Percentiles rank a stretch among this genome's conserved stretches.
Evolutionary conservation across 2,113 vertebrate species (phyloP).

Genomic region (Sphaerodactylus townsendi): DNA sequence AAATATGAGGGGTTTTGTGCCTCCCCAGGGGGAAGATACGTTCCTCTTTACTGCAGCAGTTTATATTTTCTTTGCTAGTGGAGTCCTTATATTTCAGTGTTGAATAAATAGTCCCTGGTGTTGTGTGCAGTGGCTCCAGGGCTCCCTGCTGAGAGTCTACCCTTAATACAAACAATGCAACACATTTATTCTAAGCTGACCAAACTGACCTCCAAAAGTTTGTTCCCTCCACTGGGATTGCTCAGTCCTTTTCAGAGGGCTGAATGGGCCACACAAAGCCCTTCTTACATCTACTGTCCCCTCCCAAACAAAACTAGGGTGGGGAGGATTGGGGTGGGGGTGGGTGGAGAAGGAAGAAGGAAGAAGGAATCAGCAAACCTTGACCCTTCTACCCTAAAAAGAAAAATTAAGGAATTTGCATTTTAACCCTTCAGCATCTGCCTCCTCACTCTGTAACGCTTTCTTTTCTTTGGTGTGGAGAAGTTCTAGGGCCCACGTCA

Average conservation of each 20-base stretch:
- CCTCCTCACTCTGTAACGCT: slow-evolving; percentile 40
- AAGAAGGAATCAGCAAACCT: slow-evolving; percentile 74
- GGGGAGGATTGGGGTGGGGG: slow-evolving; percentile 33
- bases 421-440: slow-evolving; percentile 70
- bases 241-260: slow-evolving; percentile 83
- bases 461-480: slow-evolving; percentile 70
- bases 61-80: slow-evolving; percentile 66
- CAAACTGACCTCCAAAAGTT: slow-evolving; percentile 92
- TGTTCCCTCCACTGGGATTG: slow-evolving; percentile 86
- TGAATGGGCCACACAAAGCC: slow-evolving; percentile 89
- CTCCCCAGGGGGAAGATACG: slow-evolving; percentile 33
- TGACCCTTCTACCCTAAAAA: slow-evolving; percentile 73
- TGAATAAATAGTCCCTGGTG: slow-evolving; percentile 77
- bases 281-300: slow-evolving; percentile 72
- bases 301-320: slow-evolving; percentile 59
- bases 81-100: slow-evolving; percentile 68
- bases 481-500: slow-evolving; percentile 42
- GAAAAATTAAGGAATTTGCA: slow-evolving; percentile 77
- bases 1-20: slow-evolving; percentile 52
- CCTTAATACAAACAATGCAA: slow-evolving; percentile 92
- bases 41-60: slow-evolving; percentile 57
- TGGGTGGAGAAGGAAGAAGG: slow-evolving; percentile 43
- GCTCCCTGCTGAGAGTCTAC: slow-evolving; percentile 94
- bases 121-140: slow-evolving; percentile 77
- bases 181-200: slow-evolving; percentile 93